Percentiles rank a stretch among this genome's conserved stretches.
phyloP scores from a whole-genome alignment of 2,797 vertebrate genomes.

The Cyprinella venusta region DNA sequence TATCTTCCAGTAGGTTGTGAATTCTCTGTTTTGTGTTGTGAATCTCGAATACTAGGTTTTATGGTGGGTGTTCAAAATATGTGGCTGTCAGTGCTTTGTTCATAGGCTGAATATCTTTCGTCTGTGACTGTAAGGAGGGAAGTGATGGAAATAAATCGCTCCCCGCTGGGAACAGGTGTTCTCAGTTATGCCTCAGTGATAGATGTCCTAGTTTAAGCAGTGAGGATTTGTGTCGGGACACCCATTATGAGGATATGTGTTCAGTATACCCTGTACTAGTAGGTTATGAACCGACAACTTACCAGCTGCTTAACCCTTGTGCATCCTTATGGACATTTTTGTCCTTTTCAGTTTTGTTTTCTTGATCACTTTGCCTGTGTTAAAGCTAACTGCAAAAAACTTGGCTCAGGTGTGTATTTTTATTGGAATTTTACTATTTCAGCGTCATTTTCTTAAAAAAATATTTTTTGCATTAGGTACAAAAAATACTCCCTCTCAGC shows the following conservation, averaged over 20 bases:
- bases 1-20: neutral
- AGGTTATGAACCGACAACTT: neutral
- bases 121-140: conserved; percentile 26
- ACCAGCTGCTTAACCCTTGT: conserved; percentile 23
- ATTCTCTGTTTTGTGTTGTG: neutral
- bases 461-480: too few species aligned
- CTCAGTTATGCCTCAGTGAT: conserved; percentile 5
- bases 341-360: too few species aligned
- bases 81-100: neutral
- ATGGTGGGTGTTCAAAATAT: neutral
- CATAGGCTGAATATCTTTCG: neutral
- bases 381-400: too few species aligned
- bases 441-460: too few species aligned
- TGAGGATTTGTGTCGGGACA: neutral
- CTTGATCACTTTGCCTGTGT: too few species aligned
- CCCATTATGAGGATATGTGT: neutral
- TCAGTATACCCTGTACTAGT: neutral
- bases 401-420: too few species aligned
- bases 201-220: conserved; percentile 34
- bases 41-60: neutral
- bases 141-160: conserved; percentile 26
- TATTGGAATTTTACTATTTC: too few species aligned
- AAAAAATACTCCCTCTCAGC: too few species aligned
- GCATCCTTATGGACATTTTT: too few species aligned
- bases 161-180: conserved; percentile 19